Percentiles rank a stretch among this genome's conserved stretches.
These are phyloP conservation scores for Halisarca cf. caerulea DNA, from an alignment of 37 sponge, comb jelly and placozoan species.

Conservation along the genomic window DNA sequence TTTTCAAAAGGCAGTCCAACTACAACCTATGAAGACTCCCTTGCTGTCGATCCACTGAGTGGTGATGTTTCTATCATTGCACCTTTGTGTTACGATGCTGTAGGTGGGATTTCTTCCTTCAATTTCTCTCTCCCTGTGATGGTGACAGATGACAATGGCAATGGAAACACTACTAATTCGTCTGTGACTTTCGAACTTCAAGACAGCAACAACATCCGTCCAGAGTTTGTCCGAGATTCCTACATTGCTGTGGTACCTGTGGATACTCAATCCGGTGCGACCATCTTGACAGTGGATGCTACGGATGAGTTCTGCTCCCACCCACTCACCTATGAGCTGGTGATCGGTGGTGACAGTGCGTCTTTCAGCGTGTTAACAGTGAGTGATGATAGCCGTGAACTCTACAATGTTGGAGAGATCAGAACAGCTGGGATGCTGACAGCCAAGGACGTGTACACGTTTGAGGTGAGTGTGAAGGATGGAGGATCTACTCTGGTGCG, in stretches of 20 bases:
- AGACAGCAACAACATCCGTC: constrained; percentile 58
- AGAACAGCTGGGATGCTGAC: not conserved
- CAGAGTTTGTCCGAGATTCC: constrained; percentile 36
- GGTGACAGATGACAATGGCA: not conserved
- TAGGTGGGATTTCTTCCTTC: not conserved
- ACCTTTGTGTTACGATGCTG: constrained; percentile 37
- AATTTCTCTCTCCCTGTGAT: not conserved
- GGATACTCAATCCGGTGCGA: not conserved
- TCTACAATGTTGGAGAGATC: too few species aligned
- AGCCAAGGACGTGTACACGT: constrained; percentile 7
- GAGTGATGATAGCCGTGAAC: not conserved
- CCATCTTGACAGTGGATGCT: constrained; percentile 33
- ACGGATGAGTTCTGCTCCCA: constrained; percentile 72
- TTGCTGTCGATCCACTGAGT: constrained; percentile 32
- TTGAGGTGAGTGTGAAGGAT: constrained; percentile 49
- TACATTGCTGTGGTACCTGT: constrained; percentile 31
- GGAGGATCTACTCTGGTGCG: constrained; percentile 22
- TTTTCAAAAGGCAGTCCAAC: not conserved
- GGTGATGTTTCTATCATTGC: constrained; percentile 39
- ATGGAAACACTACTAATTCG: not conserved
- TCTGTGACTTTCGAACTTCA: constrained; percentile 39
- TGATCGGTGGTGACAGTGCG: not conserved
- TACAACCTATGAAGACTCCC: not conserved
- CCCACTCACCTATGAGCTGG: constrained; percentile 33
- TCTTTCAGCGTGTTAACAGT: constrained; percentile 18